A percentile compares a stretch with the other conserved stretches of the same genome.
Evolutionary conservation across 2,888 invertebrate species (phyloP).

Genomic region (Brenthis daphne): DNA sequence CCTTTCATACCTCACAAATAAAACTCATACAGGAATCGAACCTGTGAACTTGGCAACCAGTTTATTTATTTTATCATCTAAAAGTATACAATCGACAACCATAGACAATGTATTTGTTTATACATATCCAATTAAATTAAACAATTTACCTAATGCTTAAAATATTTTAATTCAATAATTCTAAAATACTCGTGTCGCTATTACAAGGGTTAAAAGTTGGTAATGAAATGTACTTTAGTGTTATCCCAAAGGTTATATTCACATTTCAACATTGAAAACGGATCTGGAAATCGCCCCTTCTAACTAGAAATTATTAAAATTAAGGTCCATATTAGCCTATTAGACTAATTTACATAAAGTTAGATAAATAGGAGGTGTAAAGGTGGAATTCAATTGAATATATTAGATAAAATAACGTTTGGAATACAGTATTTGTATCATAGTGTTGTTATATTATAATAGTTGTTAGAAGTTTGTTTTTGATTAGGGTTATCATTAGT

Average conservation of each 20-base stretch:
- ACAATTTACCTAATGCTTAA: not conserved
- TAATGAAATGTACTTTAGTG: constrained; percentile 26
- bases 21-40: too few species aligned
- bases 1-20: too few species aligned
- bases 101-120: too few species aligned
- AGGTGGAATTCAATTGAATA: constrained; percentile 20
- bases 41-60: too few species aligned
- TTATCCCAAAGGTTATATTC: constrained; percentile 31
- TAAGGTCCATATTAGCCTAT: constrained; percentile 32
- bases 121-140: not conserved
- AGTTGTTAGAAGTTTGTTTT: too few species aligned
- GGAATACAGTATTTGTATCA: not conserved
- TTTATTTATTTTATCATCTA: too few species aligned
- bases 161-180: constrained; percentile 8
- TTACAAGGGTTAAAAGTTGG: constrained; percentile 32
- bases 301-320: constrained; percentile 39
- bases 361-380: constrained; percentile 25
- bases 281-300: constrained; percentile 26
- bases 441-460: not conserved
- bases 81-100: too few species aligned
- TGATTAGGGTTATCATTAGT: too few species aligned
- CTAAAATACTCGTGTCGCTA: constrained; percentile 12
- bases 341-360: constrained; percentile 34
- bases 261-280: constrained; percentile 30
- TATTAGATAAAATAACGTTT: not conserved